A percentile compares a stretch with the other conserved stretches of the same genome.
phyloP scores from a whole-genome alignment of 2,797 vertebrate genomes.

The Pipistrellus pygmaeus region DNA sequence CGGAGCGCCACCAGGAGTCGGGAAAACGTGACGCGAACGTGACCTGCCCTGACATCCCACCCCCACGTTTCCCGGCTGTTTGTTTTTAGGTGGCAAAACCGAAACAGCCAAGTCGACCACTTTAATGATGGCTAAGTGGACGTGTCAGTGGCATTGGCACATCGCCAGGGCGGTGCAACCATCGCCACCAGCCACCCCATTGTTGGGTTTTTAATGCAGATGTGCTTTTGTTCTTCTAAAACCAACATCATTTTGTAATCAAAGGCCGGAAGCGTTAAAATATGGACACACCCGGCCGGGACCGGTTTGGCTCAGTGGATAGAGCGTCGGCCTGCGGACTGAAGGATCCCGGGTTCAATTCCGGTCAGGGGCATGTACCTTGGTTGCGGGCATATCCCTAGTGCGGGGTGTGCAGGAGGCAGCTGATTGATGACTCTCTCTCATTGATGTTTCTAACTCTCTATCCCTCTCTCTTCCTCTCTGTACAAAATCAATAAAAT shows the following conservation, averaged over 20 bases:
- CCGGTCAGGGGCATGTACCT: no score
- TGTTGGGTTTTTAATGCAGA: neutral
- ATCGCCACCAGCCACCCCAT: neutral
- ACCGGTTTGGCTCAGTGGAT: no score
- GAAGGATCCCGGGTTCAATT: no score
- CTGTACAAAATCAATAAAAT: no score
- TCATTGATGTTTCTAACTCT: no score
- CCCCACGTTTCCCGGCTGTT: neutral
- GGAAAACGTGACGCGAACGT: constrained; percentile 8
- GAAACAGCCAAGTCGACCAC: neutral
- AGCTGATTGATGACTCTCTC: no score
- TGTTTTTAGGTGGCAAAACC: neutral
- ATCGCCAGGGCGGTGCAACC: no score
- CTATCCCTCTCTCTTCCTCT: no score
- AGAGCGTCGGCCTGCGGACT: no score
- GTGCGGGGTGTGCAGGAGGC: no score
- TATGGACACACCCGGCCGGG: neutral
- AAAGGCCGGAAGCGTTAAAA: constrained; percentile 25
- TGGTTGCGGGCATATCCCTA: no score
- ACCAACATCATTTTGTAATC: neutral
- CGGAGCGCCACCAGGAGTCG: neutral
- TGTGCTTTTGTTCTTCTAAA: neutral
- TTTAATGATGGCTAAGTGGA: neutral
- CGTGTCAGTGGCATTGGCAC: neutral
- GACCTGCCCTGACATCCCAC: neutral